Evolutionary conservation across 64 coral and sea anemone species (phyloP), one percentile per base, ranked within the genome.

Genomic region (Actinia equina): DNA sequence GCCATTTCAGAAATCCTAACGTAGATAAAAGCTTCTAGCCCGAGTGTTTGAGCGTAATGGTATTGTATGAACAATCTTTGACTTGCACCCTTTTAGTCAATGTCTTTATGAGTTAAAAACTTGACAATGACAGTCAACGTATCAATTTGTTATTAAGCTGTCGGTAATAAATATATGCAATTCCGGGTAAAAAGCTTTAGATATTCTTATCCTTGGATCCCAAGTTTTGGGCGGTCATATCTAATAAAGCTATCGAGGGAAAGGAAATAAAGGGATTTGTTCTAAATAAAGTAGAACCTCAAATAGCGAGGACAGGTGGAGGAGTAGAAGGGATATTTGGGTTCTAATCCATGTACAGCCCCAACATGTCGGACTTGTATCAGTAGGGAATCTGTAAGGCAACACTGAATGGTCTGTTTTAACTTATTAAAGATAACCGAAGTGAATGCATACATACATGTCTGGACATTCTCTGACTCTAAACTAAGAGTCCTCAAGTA

Each of bases 401-500:
- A 42, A 74, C 26, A 74, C 69, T 74, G 27, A 41, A 30, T 74
- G 0, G 69, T 74, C 69, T 74, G 69, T 41, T 74, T 15, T 74
- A 15, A 30, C 69, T 74, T 74, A 74, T 74, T 74, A 74, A 74
- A 74, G 69, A 74, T 74, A 74, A 74, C 69, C 26, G 25, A 30
- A 10, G 20, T 41, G 23, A 74, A 74, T 30, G 27, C 25, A 37
- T 37, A 37, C 30, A 37, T 37, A 37, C 30, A 41, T 18, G 69
- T 74, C 69, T 74, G 22, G 69, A 74, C 69, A 25, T 30, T 74
- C 69, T 74, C 69, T 8, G 69, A 41, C 69, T 74, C 69, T 74
- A 30, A 74, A n/a, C 69, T 74, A 74, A 74, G 69, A 74, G 69
- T 74, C 25, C 20, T 74, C 69, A 74, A 74, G 69, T 74, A 41